Base-by-base conservation (phyloP, 2,888 invertebrate species). In the Synanthedon myopaeformis region DNA sequence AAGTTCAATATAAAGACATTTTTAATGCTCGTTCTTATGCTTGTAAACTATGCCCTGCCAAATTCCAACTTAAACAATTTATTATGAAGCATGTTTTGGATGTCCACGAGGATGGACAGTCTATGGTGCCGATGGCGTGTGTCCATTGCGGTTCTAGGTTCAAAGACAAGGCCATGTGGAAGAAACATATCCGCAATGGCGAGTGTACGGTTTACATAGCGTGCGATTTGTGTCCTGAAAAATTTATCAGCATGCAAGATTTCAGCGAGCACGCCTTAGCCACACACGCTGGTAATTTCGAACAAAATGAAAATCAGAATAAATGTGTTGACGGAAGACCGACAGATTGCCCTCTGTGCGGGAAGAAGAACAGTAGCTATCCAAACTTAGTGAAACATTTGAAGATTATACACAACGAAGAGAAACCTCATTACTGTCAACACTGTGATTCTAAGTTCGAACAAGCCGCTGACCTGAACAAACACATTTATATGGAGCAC, bases 141-240 rank as follows among this genome's bases (percentile, higher is more conserved):
- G 84, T 87, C 0, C 88, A 88, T 57, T 88, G 88, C 60, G 73
- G 84, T 4, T 66, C 77, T 6, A 69, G 82, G 53, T 88, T 85
- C 61, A 88, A 87, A 64, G 88, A 88, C 14, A 86, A 74, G 58
- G 67, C 70, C 54, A 58, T 84, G 56, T 82, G 85, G 56, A 88
- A 88, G 59, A 87, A 82, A 68, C 88, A 88, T 58, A 79, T 87
- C 54, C 83, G 88, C 51, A 85, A 82, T 58, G 88, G 88, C 8
- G 90, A 90, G 55, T 91, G 90, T 58, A 90, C 90, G 0, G 89
- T 90, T 63, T 88, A 89, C 58, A 89, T 90, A 50, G 72, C 82
- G 19, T 91, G 90, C 59, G 87, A 86, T 56, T 64, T 84, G 42
- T 91, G 90, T 57, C 61, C 80, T 2, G 80, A 79, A 17, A 82